Conservation (phyloP, 2,888 invertebrate genomes). For the Timema cristinae region DNA sequence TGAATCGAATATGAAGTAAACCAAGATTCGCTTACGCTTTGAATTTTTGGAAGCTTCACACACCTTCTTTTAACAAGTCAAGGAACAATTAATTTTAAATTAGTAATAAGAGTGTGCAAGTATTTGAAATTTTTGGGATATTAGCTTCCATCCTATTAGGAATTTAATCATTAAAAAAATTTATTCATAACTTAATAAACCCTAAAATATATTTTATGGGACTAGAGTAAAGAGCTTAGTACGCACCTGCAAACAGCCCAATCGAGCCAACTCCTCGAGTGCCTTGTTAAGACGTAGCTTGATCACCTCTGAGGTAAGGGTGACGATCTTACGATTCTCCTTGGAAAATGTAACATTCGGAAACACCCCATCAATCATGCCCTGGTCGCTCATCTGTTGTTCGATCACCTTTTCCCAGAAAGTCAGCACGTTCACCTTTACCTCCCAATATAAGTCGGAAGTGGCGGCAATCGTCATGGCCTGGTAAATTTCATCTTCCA, state of each 20-base stretch:
- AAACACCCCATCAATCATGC: slow-evolving; percentile 79
- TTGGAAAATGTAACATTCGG: slow-evolving; percentile 76
- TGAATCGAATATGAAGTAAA: too few species aligned
- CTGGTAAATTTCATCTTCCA: slow-evolving; percentile 55
- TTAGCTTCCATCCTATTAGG: slow-evolving; percentile 24
- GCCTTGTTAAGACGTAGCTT: slow-evolving; percentile 60
- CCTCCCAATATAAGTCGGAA: slow-evolving; percentile 78
- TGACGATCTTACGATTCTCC: slow-evolving; percentile 72
- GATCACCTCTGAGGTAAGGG: slow-evolving; percentile 63
- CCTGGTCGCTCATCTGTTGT: slow-evolving; percentile 64
- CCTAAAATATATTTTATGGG: neutral
- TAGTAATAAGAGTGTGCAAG: too few species aligned
- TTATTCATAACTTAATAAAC: neutral
- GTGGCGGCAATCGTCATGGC: slow-evolving; percentile 64
- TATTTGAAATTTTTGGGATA: too few species aligned
- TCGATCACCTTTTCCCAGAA: slow-evolving; percentile 70
- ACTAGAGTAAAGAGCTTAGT: neutral
- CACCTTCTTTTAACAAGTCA: too few species aligned
- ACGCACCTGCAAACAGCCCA: slow-evolving; percentile 62
- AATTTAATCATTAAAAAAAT: slow-evolving; percentile 17
- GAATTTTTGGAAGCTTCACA: too few species aligned
- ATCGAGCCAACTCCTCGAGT: slow-evolving; percentile 61
- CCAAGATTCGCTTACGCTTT: too few species aligned
- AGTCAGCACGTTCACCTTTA: slow-evolving; percentile 64
- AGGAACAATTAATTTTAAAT: too few species aligned